Conservation (phyloP, 92 coral and sea anemone species). For the Zoanthus solanderi region DNA sequence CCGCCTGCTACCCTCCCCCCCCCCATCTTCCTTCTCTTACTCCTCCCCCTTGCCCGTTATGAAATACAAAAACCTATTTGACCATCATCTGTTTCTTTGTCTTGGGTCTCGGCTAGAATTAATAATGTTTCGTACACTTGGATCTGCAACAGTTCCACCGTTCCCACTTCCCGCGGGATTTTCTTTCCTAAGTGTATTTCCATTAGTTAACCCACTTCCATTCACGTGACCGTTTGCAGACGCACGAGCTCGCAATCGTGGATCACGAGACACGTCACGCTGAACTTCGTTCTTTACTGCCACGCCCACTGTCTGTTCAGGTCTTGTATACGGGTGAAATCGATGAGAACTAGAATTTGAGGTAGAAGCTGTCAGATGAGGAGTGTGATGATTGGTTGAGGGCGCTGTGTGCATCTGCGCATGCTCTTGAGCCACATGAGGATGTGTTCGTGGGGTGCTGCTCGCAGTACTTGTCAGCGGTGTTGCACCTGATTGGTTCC, state of each 20-base stretch:
- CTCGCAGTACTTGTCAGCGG: conserved; percentile 51
- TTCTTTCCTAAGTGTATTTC: conserved; percentile 53
- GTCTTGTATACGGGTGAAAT: conserved; percentile 90
- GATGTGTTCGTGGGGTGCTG: conserved; percentile 62
- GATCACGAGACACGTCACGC: conserved; percentile 87
- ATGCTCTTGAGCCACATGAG: conserved; percentile 54
- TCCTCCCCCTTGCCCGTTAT: not conserved
- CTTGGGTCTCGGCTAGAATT: conserved; percentile 95
- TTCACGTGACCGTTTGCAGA: conserved; percentile 52
- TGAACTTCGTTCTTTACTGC: conserved; percentile 63
- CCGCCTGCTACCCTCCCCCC: not conserved
- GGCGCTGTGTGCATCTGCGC: conserved; percentile 44
- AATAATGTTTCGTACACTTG: conserved; percentile 81
- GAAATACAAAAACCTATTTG: not conserved
- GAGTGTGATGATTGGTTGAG: conserved; percentile 66
- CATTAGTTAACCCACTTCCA: conserved; percentile 60
- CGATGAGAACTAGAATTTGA: conserved; percentile 66
- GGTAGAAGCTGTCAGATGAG: conserved; percentile 38
- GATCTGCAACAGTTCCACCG: conserved; percentile 64
- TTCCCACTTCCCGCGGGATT: conserved; percentile 41
- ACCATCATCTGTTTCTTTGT: conserved; percentile 78
- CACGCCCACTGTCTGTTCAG: conserved; percentile 58
- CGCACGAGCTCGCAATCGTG: conserved; percentile 85
- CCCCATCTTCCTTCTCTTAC: not conserved
- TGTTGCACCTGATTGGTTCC: conserved; percentile 68